Evolutionary conservation across 1,140 invertebrate species (phyloP).

Genomic region (Platorchestia sp.): DNA sequence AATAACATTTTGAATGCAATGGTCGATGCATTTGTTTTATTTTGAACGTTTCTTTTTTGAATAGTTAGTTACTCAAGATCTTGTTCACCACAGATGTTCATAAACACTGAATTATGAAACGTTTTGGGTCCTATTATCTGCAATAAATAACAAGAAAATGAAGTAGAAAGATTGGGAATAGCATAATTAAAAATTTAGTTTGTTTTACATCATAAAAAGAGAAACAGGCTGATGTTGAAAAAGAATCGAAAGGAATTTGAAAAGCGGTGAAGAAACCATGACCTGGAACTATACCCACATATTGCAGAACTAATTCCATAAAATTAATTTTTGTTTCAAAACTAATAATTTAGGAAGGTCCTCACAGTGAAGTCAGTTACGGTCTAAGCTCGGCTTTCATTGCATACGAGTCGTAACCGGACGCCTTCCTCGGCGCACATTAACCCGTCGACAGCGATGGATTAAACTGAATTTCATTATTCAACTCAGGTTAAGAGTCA

Average conservation of each 20-base stretch:
- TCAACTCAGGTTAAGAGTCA: too few relatives aligned
- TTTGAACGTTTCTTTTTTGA: neutral
- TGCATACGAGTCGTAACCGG: too few relatives aligned
- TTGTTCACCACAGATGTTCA: neutral
- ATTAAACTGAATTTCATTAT: too few relatives aligned
- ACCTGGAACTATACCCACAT: too few relatives aligned
- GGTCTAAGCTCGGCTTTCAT: too few relatives aligned
- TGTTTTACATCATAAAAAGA: neutral
- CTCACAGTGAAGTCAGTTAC: too few relatives aligned
- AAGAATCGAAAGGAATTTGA: neutral
- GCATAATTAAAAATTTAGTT: neutral
- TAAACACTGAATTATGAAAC: neutral
- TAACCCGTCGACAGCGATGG: too few relatives aligned
- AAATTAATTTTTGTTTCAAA: too few relatives aligned
- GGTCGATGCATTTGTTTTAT: neutral
- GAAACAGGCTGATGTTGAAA: neutral
- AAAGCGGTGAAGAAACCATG: too few relatives aligned
- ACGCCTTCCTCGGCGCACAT: too few relatives aligned
- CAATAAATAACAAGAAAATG: neutral
- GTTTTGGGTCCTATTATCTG: neutral
- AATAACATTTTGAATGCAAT: neutral
- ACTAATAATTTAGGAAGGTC: too few relatives aligned
- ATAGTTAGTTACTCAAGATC: neutral
- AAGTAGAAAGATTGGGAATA: neutral
- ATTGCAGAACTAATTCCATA: too few relatives aligned